Percentiles rank a stretch among this genome's conserved stretches.
Conservation (phyloP, 2,797 vertebrate genomes). For the Australoheros facetus region DNA sequence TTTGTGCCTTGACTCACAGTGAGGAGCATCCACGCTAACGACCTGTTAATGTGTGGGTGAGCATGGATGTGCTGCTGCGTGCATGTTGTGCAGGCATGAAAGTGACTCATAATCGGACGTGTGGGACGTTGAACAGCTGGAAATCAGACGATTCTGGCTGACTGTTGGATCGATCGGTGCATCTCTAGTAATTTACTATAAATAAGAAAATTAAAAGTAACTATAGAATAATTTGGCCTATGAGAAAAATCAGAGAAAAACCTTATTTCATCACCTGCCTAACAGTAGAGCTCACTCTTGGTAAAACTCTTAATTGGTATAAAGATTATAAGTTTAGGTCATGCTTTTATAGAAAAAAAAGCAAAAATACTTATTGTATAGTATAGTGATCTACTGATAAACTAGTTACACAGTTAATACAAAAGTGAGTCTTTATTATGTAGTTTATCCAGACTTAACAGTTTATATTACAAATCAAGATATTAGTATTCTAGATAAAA, state of each 20-base stretch:
- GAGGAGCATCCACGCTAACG: not conserved
- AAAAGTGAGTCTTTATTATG: not conserved
- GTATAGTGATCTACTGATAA: no score
- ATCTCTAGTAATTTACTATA: constrained; percentile 5
- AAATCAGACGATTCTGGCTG: not conserved
- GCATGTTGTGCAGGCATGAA: not conserved
- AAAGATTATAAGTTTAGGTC: not conserved
- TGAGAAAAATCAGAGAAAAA: not conserved
- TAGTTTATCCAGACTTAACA: not conserved
- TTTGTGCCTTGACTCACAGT: not conserved
- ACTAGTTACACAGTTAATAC: no score
- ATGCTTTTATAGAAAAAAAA: not conserved
- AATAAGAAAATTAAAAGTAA: not conserved
- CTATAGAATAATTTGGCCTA: not conserved
- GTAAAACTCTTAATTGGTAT: not conserved
- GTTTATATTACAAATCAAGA: no score
- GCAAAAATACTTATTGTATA: no score
- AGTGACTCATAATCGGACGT: not conserved
- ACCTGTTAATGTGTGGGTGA: not conserved
- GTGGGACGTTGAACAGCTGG: not conserved
- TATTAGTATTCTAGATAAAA: constrained; percentile 1
- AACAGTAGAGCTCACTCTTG: not conserved
- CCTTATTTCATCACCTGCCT: not conserved
- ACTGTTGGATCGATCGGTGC: not conserved
- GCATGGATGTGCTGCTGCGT: no score